Base-by-base conservation (phyloP, 2,113 vertebrate genomes). In the Oxyruncus cristatus region DNA sequence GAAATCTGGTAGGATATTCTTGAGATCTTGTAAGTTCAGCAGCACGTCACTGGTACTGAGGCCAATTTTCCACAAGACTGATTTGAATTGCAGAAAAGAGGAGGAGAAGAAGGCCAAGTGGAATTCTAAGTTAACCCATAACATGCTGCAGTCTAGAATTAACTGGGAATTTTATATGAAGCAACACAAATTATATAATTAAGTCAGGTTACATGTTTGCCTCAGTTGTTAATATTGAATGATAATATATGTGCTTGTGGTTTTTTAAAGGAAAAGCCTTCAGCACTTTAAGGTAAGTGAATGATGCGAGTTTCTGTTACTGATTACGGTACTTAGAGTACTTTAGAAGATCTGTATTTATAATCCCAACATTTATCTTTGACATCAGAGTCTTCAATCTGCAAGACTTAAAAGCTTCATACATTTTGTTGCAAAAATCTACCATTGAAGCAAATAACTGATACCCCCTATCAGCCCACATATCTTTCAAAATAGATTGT, bases 1-100 rank as follows among this genome's bases (percentile, higher is more conserved):
- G 76, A 97, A 98, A 96, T 98, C 97, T 98, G 96, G 96, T 98
- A 97, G 96, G 95, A 96, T 97, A 97, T 97, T 98, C 97, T 98
- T 76, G 92, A 97, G 96, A 96, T 96, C 97, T 98, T 80, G 92
- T 97, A 97, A 96, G 95, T 97, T 97, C 96, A 97, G 88, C 95
- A 96, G 93, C 96, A 95, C 92, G 56, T 97, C 97, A 98, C 87
- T 92, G 70, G 90, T 92, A 75, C 85, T 59, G 92, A 97, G 92
- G 97, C 97, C 97, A 98, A 93, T 96, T 98, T 98, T 97, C 97
- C 97, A 97, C 87, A 97, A 93, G 88, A 96, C 93, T 98, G 95
- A 98, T 98, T 97, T 97, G 94, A 98, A 98, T 97, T 98, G 94
- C 97, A 98, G 97, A 97, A 96, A 92, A 90, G 83, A 94, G 79